phyloP scores from a whole-genome alignment of 1,140 invertebrate genomes.

The Monochamus saltuarius region DNA sequence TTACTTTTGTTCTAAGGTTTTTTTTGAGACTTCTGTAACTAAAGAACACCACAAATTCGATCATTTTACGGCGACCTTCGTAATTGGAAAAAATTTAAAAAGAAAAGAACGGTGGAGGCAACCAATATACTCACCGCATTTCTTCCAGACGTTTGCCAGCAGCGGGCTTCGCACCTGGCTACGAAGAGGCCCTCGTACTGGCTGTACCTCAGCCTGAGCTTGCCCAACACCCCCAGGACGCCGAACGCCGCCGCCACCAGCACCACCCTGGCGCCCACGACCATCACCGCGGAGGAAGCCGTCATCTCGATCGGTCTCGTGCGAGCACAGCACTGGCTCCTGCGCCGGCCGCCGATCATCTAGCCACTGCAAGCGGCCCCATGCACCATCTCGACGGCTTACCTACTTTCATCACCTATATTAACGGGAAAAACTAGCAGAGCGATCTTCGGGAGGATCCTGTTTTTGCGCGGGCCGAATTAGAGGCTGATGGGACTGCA shows the following conservation, averaged over 20 bases:
- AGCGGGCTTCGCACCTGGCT: constrained; percentile 31
- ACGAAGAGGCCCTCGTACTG: constrained; percentile 31
- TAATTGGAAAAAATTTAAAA: no score
- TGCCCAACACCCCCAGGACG: constrained; percentile 19
- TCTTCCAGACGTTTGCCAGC: constrained; percentile 15
- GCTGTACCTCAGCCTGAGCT: constrained; percentile 19
- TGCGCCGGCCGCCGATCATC: not conserved
- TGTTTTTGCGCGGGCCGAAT: no score
- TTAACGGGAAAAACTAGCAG: constrained; percentile 26
- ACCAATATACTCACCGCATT: not conserved
- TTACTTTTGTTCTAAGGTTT: no score
- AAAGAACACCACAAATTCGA: no score
- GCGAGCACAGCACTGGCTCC: constrained; percentile 20
- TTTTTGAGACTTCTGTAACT: no score
- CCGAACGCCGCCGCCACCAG: constrained; percentile 11
- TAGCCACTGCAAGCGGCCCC: not conserved
- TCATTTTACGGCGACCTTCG: no score
- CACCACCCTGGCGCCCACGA: not conserved
- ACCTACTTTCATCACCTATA: constrained; percentile 38
- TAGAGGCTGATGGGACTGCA: not conserved
- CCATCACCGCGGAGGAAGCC: not conserved
- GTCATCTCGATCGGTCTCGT: constrained; percentile 16
- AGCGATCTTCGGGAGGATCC: not conserved
- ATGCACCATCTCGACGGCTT: constrained; percentile 24
- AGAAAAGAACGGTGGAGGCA: no score